Conservation (phyloP, 1,140 invertebrate genomes). For the Tetramorium simillimum region DNA sequence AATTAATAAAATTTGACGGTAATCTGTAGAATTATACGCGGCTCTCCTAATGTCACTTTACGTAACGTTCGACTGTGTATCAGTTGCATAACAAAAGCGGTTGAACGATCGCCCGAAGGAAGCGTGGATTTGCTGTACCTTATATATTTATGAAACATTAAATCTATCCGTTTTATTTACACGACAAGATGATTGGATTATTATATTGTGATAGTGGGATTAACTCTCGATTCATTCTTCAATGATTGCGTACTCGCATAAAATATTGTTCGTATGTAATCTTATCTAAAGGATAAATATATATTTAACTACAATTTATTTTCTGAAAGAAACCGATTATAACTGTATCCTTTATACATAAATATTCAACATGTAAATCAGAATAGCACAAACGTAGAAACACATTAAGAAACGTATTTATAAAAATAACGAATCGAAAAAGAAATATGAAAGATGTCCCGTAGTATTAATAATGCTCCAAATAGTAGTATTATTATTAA, state of each 20-base stretch:
- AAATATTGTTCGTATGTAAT: background rate
- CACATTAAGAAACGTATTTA: background rate
- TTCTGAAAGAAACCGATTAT: background rate
- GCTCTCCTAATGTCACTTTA: constrained; percentile 28
- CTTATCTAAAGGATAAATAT: background rate
- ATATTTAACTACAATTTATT: constrained; percentile 18
- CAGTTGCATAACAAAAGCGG: constrained; percentile 40
- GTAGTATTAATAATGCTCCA: too few species aligned
- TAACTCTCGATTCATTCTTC: background rate
- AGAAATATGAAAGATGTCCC: background rate
- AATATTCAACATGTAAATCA: background rate
- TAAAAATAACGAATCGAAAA: background rate
- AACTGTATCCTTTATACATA: background rate
- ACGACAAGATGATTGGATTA: background rate
- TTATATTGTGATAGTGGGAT: background rate
- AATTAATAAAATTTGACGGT: constrained; percentile 30
- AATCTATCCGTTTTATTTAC: background rate
- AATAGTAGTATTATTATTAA: too few species aligned
- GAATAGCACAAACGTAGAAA: background rate
- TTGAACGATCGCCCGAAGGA: constrained; percentile 34
- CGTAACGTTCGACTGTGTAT: constrained; percentile 4
- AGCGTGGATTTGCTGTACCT: background rate
- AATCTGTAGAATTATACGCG: constrained; percentile 1
- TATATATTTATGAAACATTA: constrained; percentile 3
- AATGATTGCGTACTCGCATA: background rate